Conservation (phyloP, 2,113 vertebrate genomes). For the Dipodomys ordii region DNA sequence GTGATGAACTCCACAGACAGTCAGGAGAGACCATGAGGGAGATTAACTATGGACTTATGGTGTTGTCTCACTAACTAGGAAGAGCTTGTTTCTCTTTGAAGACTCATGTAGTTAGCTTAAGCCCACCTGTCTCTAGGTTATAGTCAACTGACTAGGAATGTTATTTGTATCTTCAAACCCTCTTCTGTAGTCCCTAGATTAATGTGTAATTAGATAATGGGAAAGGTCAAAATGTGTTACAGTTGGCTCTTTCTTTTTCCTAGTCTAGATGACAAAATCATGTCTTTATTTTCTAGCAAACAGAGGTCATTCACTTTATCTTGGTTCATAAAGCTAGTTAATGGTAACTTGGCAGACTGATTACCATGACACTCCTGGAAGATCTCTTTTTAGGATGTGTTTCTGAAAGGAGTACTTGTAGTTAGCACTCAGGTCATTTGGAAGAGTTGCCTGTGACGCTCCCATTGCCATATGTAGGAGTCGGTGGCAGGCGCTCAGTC, state of each 20-base stretch:
- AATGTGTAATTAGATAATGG: background rate
- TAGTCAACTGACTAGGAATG: background rate
- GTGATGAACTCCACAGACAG: background rate
- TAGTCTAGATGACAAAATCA: background rate
- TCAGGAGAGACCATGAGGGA: background rate
- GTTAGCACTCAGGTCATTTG: background rate
- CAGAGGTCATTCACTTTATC: slow-evolving; percentile 1
- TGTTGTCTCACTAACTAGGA: background rate
- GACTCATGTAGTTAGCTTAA: no score
- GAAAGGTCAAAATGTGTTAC: background rate
- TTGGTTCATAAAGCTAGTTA: background rate
- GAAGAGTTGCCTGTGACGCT: background rate
- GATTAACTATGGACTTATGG: background rate
- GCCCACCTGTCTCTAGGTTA: background rate
- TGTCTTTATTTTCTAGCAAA: slow-evolving; percentile 49
- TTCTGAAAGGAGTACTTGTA: background rate
- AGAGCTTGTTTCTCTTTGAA: background rate
- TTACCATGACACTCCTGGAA: background rate
- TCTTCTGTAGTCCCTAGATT: background rate
- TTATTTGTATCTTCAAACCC: background rate
- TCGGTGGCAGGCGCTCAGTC: background rate
- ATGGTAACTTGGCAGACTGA: background rate
- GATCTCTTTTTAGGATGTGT: background rate
- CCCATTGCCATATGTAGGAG: background rate
- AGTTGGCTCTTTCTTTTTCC: background rate